These are phyloP conservation scores for Pterostichus madidus DNA, from an alignment of 2,888 invertebrate genomes.

Conservation along the genomic window DNA sequence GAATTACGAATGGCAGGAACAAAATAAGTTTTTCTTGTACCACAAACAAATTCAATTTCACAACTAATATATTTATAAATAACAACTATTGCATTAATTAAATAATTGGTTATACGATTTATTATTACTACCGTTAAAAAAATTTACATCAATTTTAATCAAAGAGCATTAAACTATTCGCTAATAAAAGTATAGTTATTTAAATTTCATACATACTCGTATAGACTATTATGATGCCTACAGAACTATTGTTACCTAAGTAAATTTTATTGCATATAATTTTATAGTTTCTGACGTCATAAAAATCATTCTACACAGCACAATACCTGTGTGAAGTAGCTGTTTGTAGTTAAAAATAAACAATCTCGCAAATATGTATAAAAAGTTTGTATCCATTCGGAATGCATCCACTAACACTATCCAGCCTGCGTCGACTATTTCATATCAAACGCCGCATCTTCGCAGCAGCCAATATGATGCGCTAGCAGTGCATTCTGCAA, in stretches of 20 bases:
- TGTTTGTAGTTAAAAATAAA: conserved; percentile 14
- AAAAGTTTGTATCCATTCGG: conserved; percentile 31
- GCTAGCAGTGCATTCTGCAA: conserved; percentile 44
- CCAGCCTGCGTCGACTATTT: neutral
- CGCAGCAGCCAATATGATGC: conserved; percentile 40
- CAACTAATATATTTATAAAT: no score
- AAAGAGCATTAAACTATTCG: neutral
- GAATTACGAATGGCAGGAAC: no score
- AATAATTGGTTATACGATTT: no score
- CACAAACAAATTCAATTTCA: no score
- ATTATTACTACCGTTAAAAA: no score
- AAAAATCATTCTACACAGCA: conserved; percentile 8
- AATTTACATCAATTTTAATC: no score
- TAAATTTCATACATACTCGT: neutral
- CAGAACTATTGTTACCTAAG: neutral
- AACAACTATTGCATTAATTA: no score
- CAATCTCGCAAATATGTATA: conserved; percentile 19
- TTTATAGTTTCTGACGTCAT: neutral
- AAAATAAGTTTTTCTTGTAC: no score
- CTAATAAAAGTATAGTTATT: neutral
- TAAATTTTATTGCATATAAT: conserved; percentile 15
- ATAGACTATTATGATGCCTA: neutral
- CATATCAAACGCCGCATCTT: conserved; percentile 35
- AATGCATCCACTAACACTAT: conserved; percentile 40
- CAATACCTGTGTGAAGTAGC: conserved; percentile 8